A percentile compares a stretch with the other conserved stretches of the same genome.
Evolutionary conservation across 2,113 vertebrate genomes (phyloP).

Genomic region (Gallinago media): DNA sequence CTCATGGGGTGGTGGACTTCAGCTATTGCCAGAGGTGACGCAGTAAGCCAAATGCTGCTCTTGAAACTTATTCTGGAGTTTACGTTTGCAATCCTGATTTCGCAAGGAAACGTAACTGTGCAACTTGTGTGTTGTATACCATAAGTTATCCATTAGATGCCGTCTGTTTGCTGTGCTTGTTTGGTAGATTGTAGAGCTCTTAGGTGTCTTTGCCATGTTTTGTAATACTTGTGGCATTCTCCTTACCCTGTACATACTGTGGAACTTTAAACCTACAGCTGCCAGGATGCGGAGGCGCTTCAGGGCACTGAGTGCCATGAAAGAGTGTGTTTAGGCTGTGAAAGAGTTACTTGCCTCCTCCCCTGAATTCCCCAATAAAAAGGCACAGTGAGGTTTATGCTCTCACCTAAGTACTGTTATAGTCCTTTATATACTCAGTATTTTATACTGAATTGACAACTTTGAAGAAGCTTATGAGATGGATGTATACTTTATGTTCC

Average conservation of each 20-base stretch:
- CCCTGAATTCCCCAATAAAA: not conserved
- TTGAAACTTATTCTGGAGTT: conserved; percentile 16
- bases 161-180: conserved; percentile 46
- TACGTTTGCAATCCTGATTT: conserved; percentile 21
- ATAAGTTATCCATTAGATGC: not conserved
- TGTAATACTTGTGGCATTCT: not conserved
- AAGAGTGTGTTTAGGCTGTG: conserved; percentile 15
- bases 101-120: not conserved
- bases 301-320: conserved; percentile 25
- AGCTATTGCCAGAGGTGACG: not conserved
- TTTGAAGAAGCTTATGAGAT: not conserved
- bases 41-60: conserved; percentile 48
- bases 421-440: not conserved
- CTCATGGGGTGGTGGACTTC: not conserved
- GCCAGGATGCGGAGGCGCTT: conserved; percentile 22
- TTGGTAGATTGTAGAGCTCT: conserved; percentile 36
- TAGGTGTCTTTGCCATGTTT: conserved; percentile 8
- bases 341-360: conserved; percentile 9
- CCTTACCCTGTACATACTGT: conserved; percentile 17
- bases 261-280: conserved; percentile 24
- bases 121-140: conserved; percentile 19
- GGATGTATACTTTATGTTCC: not conserved
- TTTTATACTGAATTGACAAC: conserved; percentile 5
- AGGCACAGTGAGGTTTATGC: conserved; percentile 11
- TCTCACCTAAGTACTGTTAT: conserved; percentile 28